Evolutionary conservation across 2,113 vertebrate genomes (phyloP).

Genomic region (Coregonus clupeaformis): DNA sequence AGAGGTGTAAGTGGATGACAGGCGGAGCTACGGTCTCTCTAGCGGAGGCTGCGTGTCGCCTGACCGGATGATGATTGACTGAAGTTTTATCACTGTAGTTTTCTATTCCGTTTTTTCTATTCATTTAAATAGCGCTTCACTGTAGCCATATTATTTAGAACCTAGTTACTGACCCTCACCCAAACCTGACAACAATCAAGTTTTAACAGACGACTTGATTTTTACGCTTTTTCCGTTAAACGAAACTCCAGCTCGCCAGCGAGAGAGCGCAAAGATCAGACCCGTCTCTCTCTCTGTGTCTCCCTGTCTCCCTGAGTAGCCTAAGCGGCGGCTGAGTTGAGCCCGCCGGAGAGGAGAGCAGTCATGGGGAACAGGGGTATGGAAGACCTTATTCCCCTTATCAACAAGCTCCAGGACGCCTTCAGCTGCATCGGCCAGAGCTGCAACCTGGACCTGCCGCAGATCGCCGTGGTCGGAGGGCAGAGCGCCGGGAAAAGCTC

Average conservation of each 20-base stretch:
- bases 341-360: constrained; percentile 40
- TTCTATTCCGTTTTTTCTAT: not conserved
- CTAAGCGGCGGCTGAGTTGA: not conserved
- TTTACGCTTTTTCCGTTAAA: too few species aligned
- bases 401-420: constrained; percentile 96
- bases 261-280: too few species aligned
- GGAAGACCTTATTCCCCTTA: constrained; percentile 95
- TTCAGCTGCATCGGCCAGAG: constrained; percentile 96
- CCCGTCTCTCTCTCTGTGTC: too few species aligned
- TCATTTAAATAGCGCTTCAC: not conserved
- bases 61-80: constrained; percentile 78
- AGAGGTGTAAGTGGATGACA: too few species aligned
- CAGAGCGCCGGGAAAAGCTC: constrained; percentile 98
- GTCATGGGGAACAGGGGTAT: constrained; percentile 96
- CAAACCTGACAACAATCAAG: not conserved
- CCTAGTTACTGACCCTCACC: not conserved
- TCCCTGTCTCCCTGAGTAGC: too few species aligned
- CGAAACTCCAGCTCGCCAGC: too few species aligned
- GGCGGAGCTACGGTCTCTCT: not conserved
- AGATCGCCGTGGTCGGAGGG: constrained; percentile 95
- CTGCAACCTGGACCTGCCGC: constrained; percentile 92
- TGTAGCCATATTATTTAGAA: not conserved
- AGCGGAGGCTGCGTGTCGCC: constrained; percentile 67
- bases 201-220: not conserved
- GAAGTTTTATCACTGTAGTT: constrained; percentile 63